Evolutionary conservation across 2,888 invertebrate species (phyloP).

Genomic region (Thelaira solivaga): DNA sequence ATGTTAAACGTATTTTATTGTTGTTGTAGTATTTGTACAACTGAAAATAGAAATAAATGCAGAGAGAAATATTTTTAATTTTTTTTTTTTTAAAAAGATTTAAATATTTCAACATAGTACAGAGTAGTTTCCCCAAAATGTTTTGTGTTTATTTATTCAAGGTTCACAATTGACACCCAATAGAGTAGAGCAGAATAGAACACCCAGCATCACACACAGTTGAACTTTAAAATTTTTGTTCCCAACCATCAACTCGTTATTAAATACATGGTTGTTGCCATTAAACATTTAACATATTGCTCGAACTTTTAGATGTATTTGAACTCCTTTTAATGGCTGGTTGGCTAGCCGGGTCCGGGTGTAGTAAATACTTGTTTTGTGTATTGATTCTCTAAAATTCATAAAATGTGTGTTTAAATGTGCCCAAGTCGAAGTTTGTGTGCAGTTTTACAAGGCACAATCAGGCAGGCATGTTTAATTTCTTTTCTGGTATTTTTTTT

Average conservation of each 20-base stretch:
- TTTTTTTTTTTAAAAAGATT: conserved; percentile 46
- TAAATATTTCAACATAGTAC: conserved; percentile 59
- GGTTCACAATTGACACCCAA: conserved; percentile 62
- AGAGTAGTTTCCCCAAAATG: conserved; percentile 39
- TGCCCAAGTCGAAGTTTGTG: not conserved
- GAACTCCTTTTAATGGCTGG: conserved; percentile 38
- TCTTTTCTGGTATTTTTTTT: conserved; percentile 8
- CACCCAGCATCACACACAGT: conserved; percentile 47
- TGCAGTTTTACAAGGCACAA: conserved; percentile 24
- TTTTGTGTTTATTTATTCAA: conserved; percentile 57
- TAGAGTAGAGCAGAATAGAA: too few relatives aligned
- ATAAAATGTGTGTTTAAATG: conserved; percentile 6
- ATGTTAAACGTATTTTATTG: conserved; percentile 1
- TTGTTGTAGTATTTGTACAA: not conserved
- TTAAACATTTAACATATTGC: conserved; percentile 50
- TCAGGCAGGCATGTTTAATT: conserved; percentile 29
- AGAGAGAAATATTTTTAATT: not conserved
- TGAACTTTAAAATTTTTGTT: conserved; percentile 32
- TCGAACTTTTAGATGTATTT: not conserved
- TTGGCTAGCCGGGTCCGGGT: too few relatives aligned
- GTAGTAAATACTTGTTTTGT: too few relatives aligned
- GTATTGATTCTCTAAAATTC: conserved; percentile 24
- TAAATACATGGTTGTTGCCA: conserved; percentile 1
- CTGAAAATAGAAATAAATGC: conserved; percentile 24
- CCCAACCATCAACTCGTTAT: conserved; percentile 9